phyloP scores from a whole-genome alignment of 2,113 vertebrate species.

The Aptenodytes patagonicus region DNA sequence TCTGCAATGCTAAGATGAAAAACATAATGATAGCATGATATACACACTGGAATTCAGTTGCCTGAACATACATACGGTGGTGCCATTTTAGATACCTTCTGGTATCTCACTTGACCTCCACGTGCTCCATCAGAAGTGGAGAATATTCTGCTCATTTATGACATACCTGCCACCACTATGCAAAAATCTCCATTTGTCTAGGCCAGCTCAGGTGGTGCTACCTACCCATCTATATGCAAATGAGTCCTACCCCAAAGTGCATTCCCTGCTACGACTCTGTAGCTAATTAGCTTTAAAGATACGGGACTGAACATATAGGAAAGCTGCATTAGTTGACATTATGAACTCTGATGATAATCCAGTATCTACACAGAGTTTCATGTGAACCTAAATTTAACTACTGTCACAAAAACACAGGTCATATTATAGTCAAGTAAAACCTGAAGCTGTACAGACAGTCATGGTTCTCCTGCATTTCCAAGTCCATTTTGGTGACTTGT shows the following conservation, averaged over 20 bases:
- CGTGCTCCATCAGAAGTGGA: neutral
- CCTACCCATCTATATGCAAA: neutral
- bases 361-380: neutral
- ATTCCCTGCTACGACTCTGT: neutral
- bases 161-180: neutral
- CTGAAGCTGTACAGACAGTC: neutral
- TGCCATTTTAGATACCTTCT: neutral
- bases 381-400: neutral
- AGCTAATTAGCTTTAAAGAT: neutral
- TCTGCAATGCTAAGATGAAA: neutral
- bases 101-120: neutral
- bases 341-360: neutral
- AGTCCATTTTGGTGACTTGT: neutral
- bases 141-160: neutral
- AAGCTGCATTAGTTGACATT: neutral
- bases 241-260: neutral
- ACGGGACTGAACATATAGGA: neutral
- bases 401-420: neutral
- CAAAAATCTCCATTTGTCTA: neutral
- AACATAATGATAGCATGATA: neutral
- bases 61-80: neutral
- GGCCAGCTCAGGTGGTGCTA: neutral
- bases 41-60: neutral
- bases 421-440: neutral
- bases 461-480: neutral